Evolutionary conservation across 2,113 vertebrate genomes (phyloP).

Genomic region (Chloroceryle aenea): DNA sequence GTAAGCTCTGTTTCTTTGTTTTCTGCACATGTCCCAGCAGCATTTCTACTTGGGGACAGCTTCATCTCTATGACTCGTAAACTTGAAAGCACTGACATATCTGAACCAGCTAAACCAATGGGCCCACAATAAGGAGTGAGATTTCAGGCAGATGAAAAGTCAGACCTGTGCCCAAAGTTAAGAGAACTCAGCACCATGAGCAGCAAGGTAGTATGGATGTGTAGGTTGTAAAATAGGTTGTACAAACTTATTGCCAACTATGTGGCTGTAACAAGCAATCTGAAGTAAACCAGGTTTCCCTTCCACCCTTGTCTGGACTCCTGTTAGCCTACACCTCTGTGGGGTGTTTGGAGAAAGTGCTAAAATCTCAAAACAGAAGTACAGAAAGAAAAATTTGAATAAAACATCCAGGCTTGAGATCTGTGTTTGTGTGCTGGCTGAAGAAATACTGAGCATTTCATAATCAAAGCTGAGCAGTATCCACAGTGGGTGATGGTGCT

Average conservation of each 20-base stretch:
- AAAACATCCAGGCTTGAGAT: background rate
- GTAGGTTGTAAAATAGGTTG: background rate
- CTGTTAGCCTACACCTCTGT: background rate
- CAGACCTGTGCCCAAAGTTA: background rate
- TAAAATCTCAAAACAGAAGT: background rate
- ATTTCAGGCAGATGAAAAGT: background rate
- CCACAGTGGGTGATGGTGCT: background rate
- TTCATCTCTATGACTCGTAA: background rate
- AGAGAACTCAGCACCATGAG: fast-evolving
- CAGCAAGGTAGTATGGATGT: background rate
- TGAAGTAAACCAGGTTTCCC: background rate
- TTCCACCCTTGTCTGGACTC: background rate
- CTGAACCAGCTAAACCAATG: background rate
- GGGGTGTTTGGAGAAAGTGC: fast-evolving
- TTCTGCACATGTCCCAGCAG: background rate
- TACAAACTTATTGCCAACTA: background rate
- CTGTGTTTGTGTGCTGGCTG: background rate
- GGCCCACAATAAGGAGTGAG: background rate
- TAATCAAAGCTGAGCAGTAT: background rate
- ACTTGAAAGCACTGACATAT: background rate
- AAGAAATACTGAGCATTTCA: background rate
- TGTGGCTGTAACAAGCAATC: background rate
- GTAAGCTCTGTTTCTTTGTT: background rate
- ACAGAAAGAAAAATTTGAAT: background rate
- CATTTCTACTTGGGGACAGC: background rate